Evolutionary conservation across 2,888 invertebrate species (phyloP).

Genomic region (Nephrotoma guestfalica): DNA sequence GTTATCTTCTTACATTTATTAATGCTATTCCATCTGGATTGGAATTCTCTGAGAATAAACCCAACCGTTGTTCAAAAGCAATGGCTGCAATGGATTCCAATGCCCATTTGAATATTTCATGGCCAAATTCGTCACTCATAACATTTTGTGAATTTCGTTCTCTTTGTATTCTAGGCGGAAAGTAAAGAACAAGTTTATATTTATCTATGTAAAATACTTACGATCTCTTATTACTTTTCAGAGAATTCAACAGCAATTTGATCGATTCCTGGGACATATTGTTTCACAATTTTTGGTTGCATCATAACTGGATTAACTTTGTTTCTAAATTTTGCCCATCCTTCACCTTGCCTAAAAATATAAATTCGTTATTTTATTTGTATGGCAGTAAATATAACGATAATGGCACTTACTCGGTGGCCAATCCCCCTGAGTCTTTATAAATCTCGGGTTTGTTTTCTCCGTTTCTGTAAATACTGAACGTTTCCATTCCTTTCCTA

Average conservation of each 20-base stretch:
- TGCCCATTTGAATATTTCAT: slow-evolving; percentile 40
- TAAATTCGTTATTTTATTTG: background rate
- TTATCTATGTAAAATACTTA: slow-evolving; percentile 17
- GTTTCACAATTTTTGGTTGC: slow-evolving; percentile 39
- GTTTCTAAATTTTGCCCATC: slow-evolving; percentile 48
- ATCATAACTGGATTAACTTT: slow-evolving; percentile 49
- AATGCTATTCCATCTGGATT: background rate
- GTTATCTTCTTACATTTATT: background rate
- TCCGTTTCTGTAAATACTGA: slow-evolving; percentile 6
- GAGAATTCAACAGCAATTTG: slow-evolving; percentile 30
- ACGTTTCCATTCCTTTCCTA: slow-evolving; percentile 4
- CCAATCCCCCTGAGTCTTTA: slow-evolving; percentile 18
- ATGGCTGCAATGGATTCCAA: slow-evolving; percentile 37
- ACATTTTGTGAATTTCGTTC: slow-evolving; percentile 23
- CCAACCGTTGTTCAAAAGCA: no score
- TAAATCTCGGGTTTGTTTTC: slow-evolving; percentile 10
- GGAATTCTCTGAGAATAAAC: no score
- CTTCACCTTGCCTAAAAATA: slow-evolving; percentile 23
- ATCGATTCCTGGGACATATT: slow-evolving; percentile 35
- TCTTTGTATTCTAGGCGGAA: slow-evolving; percentile 21
- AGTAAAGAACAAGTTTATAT: background rate
- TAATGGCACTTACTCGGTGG: slow-evolving; percentile 15
- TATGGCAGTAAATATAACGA: background rate
- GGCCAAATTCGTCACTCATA: slow-evolving; percentile 33
- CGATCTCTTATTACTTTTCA: slow-evolving; percentile 19